These are phyloP conservation scores for Diaphora mendica DNA, from an alignment of 2,888 invertebrate genomes.

Conservation along the genomic window DNA sequence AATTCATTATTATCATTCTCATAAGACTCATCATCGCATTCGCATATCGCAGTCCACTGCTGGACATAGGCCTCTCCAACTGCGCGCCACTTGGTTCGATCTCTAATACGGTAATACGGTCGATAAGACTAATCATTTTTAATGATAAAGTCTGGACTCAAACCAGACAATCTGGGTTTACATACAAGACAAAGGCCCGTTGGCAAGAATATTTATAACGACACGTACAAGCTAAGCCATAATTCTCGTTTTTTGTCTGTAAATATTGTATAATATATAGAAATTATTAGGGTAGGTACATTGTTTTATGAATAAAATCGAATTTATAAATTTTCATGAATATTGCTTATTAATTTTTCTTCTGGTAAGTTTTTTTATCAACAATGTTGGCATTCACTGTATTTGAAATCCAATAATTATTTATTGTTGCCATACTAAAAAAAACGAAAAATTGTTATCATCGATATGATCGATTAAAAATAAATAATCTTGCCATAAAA, in stretches of 20 bases:
- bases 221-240: conserved; percentile 26
- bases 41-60: too few relatives aligned
- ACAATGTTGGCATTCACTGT: not conserved
- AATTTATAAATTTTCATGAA: conserved; percentile 10
- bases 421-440: not conserved
- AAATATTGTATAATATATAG: conserved; percentile 24
- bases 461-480: too few relatives aligned
- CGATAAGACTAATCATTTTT: not conserved
- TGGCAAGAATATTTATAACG: too few relatives aligned
- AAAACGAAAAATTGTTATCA: too few relatives aligned
- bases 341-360: not conserved
- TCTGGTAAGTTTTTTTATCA: not conserved
- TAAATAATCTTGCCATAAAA: not conserved
- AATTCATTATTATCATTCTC: conserved; percentile 5
- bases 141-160: not conserved
- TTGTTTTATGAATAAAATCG: conserved; percentile 5
- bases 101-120: too few relatives aligned
- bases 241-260: conserved; percentile 37
- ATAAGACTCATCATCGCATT: too few relatives aligned
- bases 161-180: not conserved
- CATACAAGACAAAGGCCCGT: too few relatives aligned
- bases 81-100: too few relatives aligned
- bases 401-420: not conserved
- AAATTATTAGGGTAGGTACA: conserved; percentile 5
- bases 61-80: too few relatives aligned